Evolutionary conservation across 2,797 vertebrate species (phyloP).

Genomic region (Dallia pectoralis): DNA sequence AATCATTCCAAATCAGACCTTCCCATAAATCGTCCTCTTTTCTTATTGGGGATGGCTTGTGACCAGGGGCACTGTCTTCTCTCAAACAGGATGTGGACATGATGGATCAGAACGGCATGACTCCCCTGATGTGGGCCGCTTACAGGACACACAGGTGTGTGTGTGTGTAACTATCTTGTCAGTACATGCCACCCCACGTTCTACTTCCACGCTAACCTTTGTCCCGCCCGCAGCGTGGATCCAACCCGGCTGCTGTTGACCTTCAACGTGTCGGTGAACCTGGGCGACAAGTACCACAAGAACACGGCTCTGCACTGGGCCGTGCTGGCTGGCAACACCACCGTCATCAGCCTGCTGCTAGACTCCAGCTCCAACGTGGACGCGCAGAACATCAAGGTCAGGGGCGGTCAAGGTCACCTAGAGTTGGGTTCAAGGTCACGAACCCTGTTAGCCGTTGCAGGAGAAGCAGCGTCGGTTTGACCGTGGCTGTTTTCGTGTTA

Average conservation of each 20-base stretch:
- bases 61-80: background rate
- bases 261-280: slow-evolving; percentile 97
- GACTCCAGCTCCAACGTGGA: slow-evolving; percentile 96
- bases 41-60: background rate
- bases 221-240: slow-evolving; percentile 82
- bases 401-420: background rate
- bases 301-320: slow-evolving; percentile 99
- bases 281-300: slow-evolving; percentile 99
- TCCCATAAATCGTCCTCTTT: background rate
- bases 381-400: slow-evolving; percentile 97
- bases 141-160: slow-evolving; percentile 96
- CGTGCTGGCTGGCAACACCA: slow-evolving; percentile 97
- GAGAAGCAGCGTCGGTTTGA: too few species aligned
- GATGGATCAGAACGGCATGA: slow-evolving; percentile 99
- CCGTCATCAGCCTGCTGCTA: slow-evolving; percentile 95
- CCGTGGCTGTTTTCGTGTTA: background rate
- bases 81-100: slow-evolving; percentile 91
- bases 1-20: background rate
- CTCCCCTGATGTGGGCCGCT: slow-evolving; percentile 98
- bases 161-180: background rate
- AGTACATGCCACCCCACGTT: background rate
- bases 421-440: too few species aligned
- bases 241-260: slow-evolving; percentile 95
- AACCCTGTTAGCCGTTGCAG: too few species aligned
- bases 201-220: background rate